phyloP scores from a whole-genome alignment of 2,888 invertebrate genomes.

The Spilosoma lubricipeda region DNA sequence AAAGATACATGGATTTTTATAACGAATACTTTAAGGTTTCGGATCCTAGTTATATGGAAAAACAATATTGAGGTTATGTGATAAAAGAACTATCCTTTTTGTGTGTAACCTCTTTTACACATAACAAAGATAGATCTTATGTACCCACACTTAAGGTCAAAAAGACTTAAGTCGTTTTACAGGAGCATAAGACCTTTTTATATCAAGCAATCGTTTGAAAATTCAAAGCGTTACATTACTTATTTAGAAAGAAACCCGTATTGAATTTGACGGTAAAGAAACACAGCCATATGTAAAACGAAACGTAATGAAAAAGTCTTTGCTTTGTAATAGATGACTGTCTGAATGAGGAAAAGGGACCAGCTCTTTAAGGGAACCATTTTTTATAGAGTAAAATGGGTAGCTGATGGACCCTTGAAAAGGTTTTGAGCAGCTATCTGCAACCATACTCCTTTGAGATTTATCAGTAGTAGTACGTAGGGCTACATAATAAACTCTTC shows the following conservation, averaged over 20 bases:
- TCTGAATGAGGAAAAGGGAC: conserved; percentile 43
- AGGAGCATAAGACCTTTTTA: conserved; percentile 1
- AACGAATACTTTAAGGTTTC: conserved; percentile 40
- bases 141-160: neutral
- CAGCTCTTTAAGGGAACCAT: conserved; percentile 18
- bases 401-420: conserved; percentile 36
- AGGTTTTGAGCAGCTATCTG: conserved; percentile 14
- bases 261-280: conserved; percentile 45
- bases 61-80: conserved; percentile 5
- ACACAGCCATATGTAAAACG: conserved; percentile 45
- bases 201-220: conserved; percentile 7
- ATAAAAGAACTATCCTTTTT: neutral
- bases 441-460: conserved; percentile 5
- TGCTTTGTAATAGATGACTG: conserved; percentile 36
- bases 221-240: conserved; percentile 22
- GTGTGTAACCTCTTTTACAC: neutral
- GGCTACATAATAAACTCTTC: neutral
- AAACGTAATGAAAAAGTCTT: conserved; percentile 48
- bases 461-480: neutral
- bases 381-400: conserved; percentile 37
- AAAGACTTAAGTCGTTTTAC: neutral
- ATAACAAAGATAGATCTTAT: neutral
- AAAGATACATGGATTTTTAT: conserved; percentile 50
- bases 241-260: conserved; percentile 33
- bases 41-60: conserved; percentile 2